Evolutionary conservation across 2,797 vertebrate species (phyloP).

Genomic region (Kryptopterus vitreolus): DNA sequence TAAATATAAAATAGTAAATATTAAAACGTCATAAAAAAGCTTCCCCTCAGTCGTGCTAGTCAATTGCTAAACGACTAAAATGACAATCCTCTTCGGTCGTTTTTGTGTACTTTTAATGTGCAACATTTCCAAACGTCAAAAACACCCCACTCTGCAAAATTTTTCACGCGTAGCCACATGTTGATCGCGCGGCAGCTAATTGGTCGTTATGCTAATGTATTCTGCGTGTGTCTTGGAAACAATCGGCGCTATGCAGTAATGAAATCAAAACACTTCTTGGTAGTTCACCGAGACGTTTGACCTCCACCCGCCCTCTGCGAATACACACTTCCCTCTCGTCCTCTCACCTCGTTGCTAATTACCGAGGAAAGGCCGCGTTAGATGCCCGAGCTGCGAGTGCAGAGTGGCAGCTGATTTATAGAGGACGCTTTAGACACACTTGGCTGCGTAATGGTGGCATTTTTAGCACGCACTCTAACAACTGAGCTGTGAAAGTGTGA

Average conservation of each 20-base stretch:
- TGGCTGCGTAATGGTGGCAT: constrained; percentile 42
- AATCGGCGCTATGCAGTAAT: neutral
- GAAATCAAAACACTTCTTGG: neutral
- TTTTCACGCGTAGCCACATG: neutral
- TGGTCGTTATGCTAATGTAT: neutral
- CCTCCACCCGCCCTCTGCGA: constrained; percentile 17
- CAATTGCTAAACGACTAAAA: neutral
- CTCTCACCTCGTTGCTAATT: constrained; percentile 29
- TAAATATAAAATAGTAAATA: too few relatives aligned
- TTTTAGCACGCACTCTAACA: constrained; percentile 45
- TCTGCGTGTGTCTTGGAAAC: neutral
- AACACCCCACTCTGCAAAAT: neutral
- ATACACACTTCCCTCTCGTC: neutral
- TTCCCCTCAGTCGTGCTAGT: neutral
- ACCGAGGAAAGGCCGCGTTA: constrained; percentile 24
- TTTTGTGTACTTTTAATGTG: neutral
- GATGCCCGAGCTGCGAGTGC: constrained; percentile 20
- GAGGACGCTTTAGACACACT: constrained; percentile 53
- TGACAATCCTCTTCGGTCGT: neutral
- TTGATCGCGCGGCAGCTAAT: neutral
- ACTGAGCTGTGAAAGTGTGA: constrained; percentile 37
- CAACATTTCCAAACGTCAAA: neutral
- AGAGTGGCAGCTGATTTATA: constrained; percentile 33
- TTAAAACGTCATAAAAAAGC: neutral
- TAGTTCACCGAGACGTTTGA: constrained; percentile 5